Evolutionary conservation across 2,113 vertebrate genomes (phyloP), one percentile per base, ranked within the genome.

Genomic region (Apodemus sylvaticus): DNA sequence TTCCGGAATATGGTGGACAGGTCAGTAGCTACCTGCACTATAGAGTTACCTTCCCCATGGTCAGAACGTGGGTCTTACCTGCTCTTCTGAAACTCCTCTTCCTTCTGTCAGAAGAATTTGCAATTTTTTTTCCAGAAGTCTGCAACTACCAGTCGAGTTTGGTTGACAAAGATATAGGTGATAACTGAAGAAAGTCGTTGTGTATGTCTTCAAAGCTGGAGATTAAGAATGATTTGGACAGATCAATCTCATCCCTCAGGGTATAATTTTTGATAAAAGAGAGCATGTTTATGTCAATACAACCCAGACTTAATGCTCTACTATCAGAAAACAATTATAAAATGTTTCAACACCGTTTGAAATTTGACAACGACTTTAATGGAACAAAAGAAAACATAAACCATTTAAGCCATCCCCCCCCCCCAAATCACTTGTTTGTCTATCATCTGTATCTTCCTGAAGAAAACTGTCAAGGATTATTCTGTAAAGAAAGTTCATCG

Each of bases 21-120:
- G 96, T 98, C 98, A 98, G 95, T 97, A 98, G 98, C 98, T 98
- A 97, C 98, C 98, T 97, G 96, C 88, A 96, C 95, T 98, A 98
- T 98, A 98, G 97, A 96, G 96, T 98, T 98, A 98, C 98, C 87
- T 94, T 81, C 78, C 81, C 91, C 86, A 91, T 97, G 53, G 1
- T 64, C 39, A 68, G 71, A 93, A 94, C 39, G 79, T 82, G 77
- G 5, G 86, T 16, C 53, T 86, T 86, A 42, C 64, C 90, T 76
- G 36, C 71, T 83, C 60, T 91, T 66, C 86, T 76, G 34, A 71
- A 96, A 94, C 66, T 4, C 55, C n/a, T 34, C 76, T 79, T 48
- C 48, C 24, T 81, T 93, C 85, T 62, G n/a, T 78, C 64, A 86
- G 34, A 91, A 36, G n/a, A 48, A 83, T 86, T 93, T 92, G 94